Conservation (phyloP, 2,888 invertebrate genomes). For the Sinopyrophorus schimmeli region DNA sequence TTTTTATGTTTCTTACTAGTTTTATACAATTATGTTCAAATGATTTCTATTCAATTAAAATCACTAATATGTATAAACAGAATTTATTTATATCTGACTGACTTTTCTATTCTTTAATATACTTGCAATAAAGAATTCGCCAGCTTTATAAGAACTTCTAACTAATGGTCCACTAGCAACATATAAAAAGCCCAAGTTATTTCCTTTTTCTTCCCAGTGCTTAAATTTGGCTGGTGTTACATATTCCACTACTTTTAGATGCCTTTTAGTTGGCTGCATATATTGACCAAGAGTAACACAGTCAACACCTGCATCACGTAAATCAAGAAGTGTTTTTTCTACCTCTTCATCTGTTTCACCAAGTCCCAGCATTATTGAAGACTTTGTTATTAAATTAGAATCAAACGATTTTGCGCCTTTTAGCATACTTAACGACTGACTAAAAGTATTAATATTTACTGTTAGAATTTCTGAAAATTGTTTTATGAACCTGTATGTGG, state of each 20-base stretch:
- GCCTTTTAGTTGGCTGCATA: slow-evolving; percentile 98
- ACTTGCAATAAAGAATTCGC: slow-evolving; percentile 87
- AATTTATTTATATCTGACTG: too few relatives aligned
- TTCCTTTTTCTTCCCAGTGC: slow-evolving; percentile 81
- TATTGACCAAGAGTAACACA: slow-evolving; percentile 98
- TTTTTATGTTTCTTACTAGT: too few relatives aligned
- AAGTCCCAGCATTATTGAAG: slow-evolving; percentile 97
- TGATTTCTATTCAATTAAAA: too few relatives aligned
- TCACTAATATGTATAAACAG: too few relatives aligned
- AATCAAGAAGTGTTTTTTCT: slow-evolving; percentile 82
- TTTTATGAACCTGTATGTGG: slow-evolving; percentile 71
- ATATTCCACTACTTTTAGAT: slow-evolving; percentile 93
- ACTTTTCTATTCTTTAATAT: slow-evolving; percentile 68
- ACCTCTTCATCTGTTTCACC: slow-evolving; percentile 89
- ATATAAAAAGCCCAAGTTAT: slow-evolving; percentile 89
- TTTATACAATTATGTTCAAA: too few relatives aligned
- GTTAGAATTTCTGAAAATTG: not conserved
- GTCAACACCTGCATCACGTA: slow-evolving; percentile 82
- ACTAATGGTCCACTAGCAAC: slow-evolving; percentile 98
- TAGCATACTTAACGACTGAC: slow-evolving; percentile 85
- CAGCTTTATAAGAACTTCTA: slow-evolving; percentile 96
- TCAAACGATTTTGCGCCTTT: slow-evolving; percentile 79
- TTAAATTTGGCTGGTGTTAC: slow-evolving; percentile 93
- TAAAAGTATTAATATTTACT: slow-evolving; percentile 39
- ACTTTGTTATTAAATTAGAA: slow-evolving; percentile 88